phyloP scores from a whole-genome alignment of 2,888 invertebrate genomes.

The Cremastinae sp. region DNA sequence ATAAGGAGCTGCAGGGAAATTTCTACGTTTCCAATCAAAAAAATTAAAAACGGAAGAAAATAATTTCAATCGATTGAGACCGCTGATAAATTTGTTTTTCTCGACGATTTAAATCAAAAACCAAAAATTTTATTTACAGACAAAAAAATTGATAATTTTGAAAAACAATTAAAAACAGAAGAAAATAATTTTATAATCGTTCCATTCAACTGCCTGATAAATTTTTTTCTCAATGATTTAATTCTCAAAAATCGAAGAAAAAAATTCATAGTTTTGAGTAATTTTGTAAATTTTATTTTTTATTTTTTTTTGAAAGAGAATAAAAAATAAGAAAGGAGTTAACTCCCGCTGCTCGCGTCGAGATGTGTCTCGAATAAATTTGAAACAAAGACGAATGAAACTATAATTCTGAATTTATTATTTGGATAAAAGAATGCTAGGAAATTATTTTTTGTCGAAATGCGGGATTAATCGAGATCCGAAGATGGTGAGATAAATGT shows the following conservation, averaged over 20 bases:
- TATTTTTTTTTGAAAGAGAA: neutral
- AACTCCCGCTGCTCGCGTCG: neutral
- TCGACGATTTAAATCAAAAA: too few relatives aligned
- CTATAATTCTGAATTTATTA: too few relatives aligned
- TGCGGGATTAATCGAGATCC: slow-evolving; percentile 61
- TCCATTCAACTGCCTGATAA: neutral
- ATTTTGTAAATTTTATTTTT: neutral
- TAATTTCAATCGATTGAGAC: too few relatives aligned
- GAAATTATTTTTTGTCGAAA: slow-evolving; percentile 6
- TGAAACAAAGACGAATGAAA: too few relatives aligned
- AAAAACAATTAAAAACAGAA: neutral
- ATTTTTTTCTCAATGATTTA: too few relatives aligned
- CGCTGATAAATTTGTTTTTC: too few relatives aligned
- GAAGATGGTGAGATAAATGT: slow-evolving; percentile 59
- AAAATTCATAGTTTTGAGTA: neutral
- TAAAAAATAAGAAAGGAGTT: neutral
- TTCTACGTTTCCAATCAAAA: slow-evolving; percentile 31
- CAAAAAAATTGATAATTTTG: neutral
- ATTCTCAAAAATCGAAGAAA: neutral
- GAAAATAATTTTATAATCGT: neutral
- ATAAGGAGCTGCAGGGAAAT: slow-evolving; percentile 50
- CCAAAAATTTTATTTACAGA: too few relatives aligned
- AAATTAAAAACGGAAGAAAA: slow-evolving; percentile 4
- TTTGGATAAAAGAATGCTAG: slow-evolving; percentile 17
- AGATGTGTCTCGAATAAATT: too few relatives aligned